Base-by-base conservation (phyloP, 2,888 invertebrate species). In the Boloria euphrosyne region DNA sequence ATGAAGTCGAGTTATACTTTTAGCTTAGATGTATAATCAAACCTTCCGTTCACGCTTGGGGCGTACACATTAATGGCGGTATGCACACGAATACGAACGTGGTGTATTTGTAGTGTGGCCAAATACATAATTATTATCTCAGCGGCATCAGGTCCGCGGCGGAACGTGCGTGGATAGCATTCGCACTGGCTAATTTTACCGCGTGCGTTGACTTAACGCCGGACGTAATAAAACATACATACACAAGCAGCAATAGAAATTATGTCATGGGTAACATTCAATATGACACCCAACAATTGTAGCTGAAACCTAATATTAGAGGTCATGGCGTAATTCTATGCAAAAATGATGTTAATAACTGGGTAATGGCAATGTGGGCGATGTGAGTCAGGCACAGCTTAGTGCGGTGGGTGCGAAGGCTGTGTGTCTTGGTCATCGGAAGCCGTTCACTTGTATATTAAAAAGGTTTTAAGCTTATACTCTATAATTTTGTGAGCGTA, bases 181-280 rank as follows among this genome's bases (percentile, higher is more conserved):
- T 88, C 80, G 86, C 86, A 83, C 80, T 75, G 80, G 84, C 85
- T 89, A 87, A 89, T 88, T 90, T 89, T 78, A 46, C 58, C 58
- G 76, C 84, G 88, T 84, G 83, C 87, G 83, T 83, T 84, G 86
- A 88, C 89, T 84, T 81, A 78, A 77, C 78, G 79, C 85, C 89
- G 90, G 89, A 89, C 80, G 89, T 85, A 81, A 82, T 87, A 76
- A 78, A 78, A 74, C 57, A 49, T 38, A 38, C n/a, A 38, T 49
- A 17, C 54, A 62, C 57, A 63, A 17, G 52, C 51, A 55, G 55
- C 51, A 22, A 60, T 63, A 67, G 63, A 65, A 73, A 75, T 69
- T 74, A 71, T 74, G 75, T 74, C 75, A 75, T 66, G 73, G 72
- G 66, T 69, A 65, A 61, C 61, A n/a, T n/a, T n/a, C n/a, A 50